Conservation (phyloP, 2,888 invertebrate genomes). For the Creontiades dilutus region DNA sequence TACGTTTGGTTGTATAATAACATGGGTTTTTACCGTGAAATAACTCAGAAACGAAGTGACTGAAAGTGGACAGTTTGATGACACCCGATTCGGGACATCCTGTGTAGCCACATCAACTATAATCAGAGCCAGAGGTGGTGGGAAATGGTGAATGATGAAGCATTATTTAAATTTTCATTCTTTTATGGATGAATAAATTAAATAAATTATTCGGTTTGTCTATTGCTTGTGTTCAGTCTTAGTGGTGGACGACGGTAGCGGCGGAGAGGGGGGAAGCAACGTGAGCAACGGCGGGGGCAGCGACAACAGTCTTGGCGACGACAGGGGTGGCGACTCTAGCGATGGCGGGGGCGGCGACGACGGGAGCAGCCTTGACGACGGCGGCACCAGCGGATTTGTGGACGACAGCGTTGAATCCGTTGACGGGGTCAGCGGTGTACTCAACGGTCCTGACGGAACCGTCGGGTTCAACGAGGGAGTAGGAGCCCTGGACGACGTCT, state of each 20-base stretch:
- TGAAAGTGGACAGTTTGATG: too few species aligned
- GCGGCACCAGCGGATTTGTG: slow-evolving; percentile 55
- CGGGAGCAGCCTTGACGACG: slow-evolving; percentile 17
- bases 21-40: too few species aligned
- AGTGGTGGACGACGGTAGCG: slow-evolving; percentile 73
- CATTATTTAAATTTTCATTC: slow-evolving; percentile 32
- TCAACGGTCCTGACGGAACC: slow-evolving; percentile 58
- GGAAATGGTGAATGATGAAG: background rate
- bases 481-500: slow-evolving; percentile 56
- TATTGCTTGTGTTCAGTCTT: slow-evolving; percentile 58
- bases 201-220: slow-evolving; percentile 21
- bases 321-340: slow-evolving; percentile 47
- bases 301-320: slow-evolving; percentile 72
- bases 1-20: too few species aligned
- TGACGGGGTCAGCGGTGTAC: slow-evolving; percentile 70
- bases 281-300: slow-evolving; percentile 75
- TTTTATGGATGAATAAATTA: slow-evolving; percentile 41
- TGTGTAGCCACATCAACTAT: too few species aligned
- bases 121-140: background rate
- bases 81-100: too few species aligned
- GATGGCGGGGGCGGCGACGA: slow-evolving; percentile 53
- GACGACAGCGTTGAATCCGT: slow-evolving; percentile 60
- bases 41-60: too few species aligned
- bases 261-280: slow-evolving; percentile 76
- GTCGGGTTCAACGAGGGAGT: slow-evolving; percentile 58